Evolutionary conservation across 1,140 invertebrate species (phyloP).

Genomic region (Asbolus verrucosus): DNA sequence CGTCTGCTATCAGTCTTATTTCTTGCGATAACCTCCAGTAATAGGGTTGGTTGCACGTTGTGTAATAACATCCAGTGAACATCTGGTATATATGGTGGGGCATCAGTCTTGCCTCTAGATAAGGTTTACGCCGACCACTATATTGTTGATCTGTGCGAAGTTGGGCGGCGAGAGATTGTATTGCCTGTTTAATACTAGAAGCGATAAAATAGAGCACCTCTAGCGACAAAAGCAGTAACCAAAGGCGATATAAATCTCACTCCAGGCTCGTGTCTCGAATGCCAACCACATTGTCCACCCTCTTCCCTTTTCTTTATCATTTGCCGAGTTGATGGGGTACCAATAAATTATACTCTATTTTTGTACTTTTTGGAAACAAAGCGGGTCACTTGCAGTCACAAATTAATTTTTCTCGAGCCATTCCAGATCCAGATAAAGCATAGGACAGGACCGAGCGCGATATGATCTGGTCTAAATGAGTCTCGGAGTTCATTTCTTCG

Average conservation of each 20-base stretch:
- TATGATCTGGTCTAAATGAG: slow-evolving; percentile 23
- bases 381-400: slow-evolving; percentile 4
- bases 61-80: slow-evolving; percentile 39
- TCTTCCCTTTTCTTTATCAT: slow-evolving; percentile 61
- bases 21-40: slow-evolving; percentile 27
- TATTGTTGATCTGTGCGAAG: slow-evolving; percentile 40
- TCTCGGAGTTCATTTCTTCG: slow-evolving; percentile 27
- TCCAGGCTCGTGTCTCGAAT: slow-evolving; percentile 58
- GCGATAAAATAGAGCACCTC: slow-evolving; percentile 56
- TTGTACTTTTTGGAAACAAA: slow-evolving; percentile 24
- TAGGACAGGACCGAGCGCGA: background rate
- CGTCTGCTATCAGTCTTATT: slow-evolving; percentile 29
- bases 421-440: slow-evolving; percentile 2
- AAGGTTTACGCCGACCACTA: slow-evolving; percentile 36
- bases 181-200: slow-evolving; percentile 55
- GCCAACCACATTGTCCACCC: slow-evolving; percentile 57
- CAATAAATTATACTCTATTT: slow-evolving; percentile 60
- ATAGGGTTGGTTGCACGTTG: slow-evolving; percentile 33
- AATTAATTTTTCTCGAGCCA: slow-evolving; percentile 20
- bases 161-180: slow-evolving; percentile 41
- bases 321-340: slow-evolving; percentile 60
- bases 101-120: slow-evolving; percentile 35
- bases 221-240: slow-evolving; percentile 53
- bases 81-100: slow-evolving; percentile 34
- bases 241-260: slow-evolving; percentile 61